A percentile compares a stretch with the other conserved stretches of the same genome.
These are phyloP conservation scores for Periphyllus acericola DNA, from an alignment of 2,888 invertebrate genomes.

Conservation along the genomic window DNA sequence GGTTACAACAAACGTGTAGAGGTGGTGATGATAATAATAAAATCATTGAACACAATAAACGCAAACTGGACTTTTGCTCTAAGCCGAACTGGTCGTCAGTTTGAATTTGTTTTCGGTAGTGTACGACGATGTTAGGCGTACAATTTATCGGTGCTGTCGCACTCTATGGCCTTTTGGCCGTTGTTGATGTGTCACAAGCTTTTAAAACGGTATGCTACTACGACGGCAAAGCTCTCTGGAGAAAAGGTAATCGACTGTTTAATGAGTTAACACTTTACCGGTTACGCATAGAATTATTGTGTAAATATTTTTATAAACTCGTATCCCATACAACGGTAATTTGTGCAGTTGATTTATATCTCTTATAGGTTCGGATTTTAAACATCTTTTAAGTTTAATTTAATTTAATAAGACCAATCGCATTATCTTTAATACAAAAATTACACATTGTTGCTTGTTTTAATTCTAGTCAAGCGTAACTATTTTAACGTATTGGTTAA, in stretches of 20 bases:
- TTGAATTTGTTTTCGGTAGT: conserved; percentile 3
- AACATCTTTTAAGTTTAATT: too few species aligned
- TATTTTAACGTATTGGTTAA: too few species aligned
- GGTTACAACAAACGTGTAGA: background rate
- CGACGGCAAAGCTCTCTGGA: conserved; percentile 76
- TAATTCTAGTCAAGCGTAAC: too few species aligned
- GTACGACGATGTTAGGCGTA: conserved; percentile 31
- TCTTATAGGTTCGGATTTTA: too few species aligned
- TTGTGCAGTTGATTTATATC: too few species aligned
- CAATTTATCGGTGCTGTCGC: conserved; percentile 33
- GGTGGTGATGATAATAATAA: conserved; percentile 15
- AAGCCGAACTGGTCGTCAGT: conserved; percentile 3
- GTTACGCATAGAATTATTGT: too few species aligned
- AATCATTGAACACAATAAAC: conserved; percentile 6
- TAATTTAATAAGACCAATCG: too few species aligned
- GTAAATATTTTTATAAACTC: too few species aligned
- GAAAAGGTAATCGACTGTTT: conserved; percentile 72
- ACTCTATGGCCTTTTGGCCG: conserved; percentile 42
- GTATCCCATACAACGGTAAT: too few species aligned
- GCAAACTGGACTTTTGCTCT: background rate
- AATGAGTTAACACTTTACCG: too few species aligned
- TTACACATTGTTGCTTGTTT: too few species aligned
- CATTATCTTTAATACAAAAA: too few species aligned
- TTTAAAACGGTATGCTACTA: conserved; percentile 79
- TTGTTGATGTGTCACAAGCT: conserved; percentile 65